Percentiles rank a stretch among this genome's conserved stretches.
phyloP scores from a whole-genome alignment of 2,888 invertebrate species.

The Andrena marginata region DNA sequence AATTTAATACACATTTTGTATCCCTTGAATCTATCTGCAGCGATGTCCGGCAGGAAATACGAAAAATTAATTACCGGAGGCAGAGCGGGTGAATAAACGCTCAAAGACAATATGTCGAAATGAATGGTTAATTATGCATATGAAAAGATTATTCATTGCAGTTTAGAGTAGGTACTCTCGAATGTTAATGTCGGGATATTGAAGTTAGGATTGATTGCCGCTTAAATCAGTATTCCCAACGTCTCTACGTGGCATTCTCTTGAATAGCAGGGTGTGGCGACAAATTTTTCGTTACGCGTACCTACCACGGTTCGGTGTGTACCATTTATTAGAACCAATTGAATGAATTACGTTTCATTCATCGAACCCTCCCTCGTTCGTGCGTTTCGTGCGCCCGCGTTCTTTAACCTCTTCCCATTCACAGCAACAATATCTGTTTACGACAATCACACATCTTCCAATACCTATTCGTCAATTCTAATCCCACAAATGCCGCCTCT shows the following conservation, averaged over 20 bases:
- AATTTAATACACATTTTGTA: neutral
- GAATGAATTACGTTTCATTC: conserved; percentile 77
- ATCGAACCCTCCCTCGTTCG: conserved; percentile 44
- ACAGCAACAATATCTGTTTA: conserved; percentile 25
- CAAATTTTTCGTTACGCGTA: conserved; percentile 61
- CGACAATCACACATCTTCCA: neutral
- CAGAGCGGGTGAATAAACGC: neutral
- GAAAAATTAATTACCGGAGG: neutral
- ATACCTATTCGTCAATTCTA: too few relatives aligned
- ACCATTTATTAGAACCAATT: conserved; percentile 76
- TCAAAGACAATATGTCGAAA: conserved; percentile 22
- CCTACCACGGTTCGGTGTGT: conserved; percentile 59
- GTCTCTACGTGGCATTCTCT: neutral
- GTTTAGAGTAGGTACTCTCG: neutral
- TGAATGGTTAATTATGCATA: conserved; percentile 8
- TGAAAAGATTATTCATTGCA: conserved; percentile 24
- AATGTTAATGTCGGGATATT: conserved; percentile 14
- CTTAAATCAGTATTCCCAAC: conserved; percentile 28
- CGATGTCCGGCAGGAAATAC: neutral
- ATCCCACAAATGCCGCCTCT: too few relatives aligned
- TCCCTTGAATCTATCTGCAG: neutral
- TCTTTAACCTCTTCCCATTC: conserved; percentile 29
- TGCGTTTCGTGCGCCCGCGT: conserved; percentile 35
- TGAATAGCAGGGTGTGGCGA: conserved; percentile 26
- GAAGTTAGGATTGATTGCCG: conserved; percentile 34